Evolutionary conservation across 2,888 invertebrate genomes (phyloP).

Genomic region (Ophonus ardosiacus): DNA sequence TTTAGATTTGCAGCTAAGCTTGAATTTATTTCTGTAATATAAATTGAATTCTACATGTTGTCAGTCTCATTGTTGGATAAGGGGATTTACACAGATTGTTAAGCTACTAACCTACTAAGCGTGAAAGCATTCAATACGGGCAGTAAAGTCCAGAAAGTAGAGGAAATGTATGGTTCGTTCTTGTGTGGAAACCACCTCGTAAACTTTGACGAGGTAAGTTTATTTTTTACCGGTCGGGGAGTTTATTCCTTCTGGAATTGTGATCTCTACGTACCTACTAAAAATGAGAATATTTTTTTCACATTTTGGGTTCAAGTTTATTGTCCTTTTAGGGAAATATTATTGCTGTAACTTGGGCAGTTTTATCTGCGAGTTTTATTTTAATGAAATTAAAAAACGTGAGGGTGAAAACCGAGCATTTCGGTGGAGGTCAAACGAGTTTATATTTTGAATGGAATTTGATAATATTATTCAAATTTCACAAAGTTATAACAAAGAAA

Average conservation of each 20-base stretch:
- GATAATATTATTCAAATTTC: not conserved
- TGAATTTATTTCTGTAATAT: not conserved
- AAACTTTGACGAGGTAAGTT: constrained; percentile 44
- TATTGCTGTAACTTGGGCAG: constrained; percentile 29
- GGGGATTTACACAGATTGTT: constrained; percentile 12
- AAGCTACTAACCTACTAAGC: not conserved
- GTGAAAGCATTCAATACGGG: constrained; percentile 27
- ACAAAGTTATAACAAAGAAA: not conserved
- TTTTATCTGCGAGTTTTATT: constrained; percentile 23
- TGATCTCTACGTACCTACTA: constrained; percentile 11
- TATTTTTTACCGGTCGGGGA: constrained; percentile 51
- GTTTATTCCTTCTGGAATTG: constrained; percentile 58
- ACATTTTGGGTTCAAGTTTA: constrained; percentile 49
- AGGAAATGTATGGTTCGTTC: constrained; percentile 36
- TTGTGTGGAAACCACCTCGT: constrained; percentile 49
- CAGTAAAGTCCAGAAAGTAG: constrained; percentile 44
- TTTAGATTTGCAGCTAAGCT: not conserved
- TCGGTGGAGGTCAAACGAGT: not conserved
- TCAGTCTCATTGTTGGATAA: not conserved
- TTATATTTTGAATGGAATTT: not conserved
- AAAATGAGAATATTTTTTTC: constrained; percentile 44
- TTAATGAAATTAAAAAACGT: constrained; percentile 43
- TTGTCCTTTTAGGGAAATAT: constrained; percentile 41
- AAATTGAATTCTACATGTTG: not conserved
- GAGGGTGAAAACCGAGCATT: not conserved